phyloP scores from a whole-genome alignment of 2,888 invertebrate genomes.

The Cataglyphis altisquamis region DNA sequence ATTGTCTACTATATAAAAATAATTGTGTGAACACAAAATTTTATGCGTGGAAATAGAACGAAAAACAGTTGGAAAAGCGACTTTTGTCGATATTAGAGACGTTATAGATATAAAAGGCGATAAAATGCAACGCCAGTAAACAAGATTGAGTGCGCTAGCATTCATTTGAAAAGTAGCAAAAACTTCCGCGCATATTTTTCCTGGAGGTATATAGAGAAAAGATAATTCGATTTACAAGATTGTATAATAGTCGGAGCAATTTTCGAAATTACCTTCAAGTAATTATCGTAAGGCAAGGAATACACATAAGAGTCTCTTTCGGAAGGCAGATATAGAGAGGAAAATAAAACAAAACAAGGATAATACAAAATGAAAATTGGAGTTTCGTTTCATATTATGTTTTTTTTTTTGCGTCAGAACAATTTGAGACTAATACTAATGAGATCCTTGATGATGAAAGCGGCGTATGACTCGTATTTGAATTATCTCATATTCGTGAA shows the following conservation, averaged over 20 bases:
- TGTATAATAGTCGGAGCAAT: constrained; percentile 35
- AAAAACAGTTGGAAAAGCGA: constrained; percentile 66
- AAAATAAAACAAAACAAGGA: background rate
- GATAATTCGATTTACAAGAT: constrained; percentile 39
- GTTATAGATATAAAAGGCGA: constrained; percentile 46
- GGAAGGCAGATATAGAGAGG: background rate
- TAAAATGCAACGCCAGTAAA: constrained; percentile 58
- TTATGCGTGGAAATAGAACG: constrained; percentile 58
- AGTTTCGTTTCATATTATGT: constrained; percentile 12
- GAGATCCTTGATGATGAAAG: constrained; percentile 23
- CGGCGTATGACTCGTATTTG: constrained; percentile 30
- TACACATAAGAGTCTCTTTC: background rate
- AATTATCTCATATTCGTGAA: too few species aligned
- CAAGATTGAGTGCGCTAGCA: constrained; percentile 54
- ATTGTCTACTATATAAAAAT: constrained; percentile 1
- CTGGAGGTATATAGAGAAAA: background rate
- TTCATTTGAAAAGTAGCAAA: constrained; percentile 48
- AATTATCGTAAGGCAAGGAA: constrained; percentile 26
- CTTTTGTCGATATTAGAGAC: constrained; percentile 60
- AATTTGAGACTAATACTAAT: constrained; percentile 3
- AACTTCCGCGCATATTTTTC: constrained; percentile 27
- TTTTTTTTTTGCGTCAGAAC: too few species aligned
- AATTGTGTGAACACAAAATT: constrained; percentile 44
- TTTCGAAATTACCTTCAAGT: constrained; percentile 40
- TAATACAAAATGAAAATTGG: constrained; percentile 34